Evolutionary conservation across 1,140 invertebrate species (phyloP).

Genomic region (Hylyphantes graminicola): DNA sequence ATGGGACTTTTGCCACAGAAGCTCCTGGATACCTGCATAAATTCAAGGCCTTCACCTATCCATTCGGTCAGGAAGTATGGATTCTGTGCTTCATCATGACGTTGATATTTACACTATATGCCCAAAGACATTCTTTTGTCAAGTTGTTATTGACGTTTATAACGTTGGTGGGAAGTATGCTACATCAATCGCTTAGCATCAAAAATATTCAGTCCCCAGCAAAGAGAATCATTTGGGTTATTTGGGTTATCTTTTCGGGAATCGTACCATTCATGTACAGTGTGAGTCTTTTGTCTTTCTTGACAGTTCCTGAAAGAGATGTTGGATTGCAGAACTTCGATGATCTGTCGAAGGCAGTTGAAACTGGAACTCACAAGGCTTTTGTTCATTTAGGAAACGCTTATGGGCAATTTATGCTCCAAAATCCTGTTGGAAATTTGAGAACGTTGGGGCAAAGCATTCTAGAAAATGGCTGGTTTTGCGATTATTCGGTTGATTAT

Average conservation of each 20-base stretch:
- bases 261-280: constrained; percentile 2
- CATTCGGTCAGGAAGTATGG: constrained; percentile 4
- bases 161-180: not conserved
- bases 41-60: constrained; percentile 1
- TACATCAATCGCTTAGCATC: not conserved
- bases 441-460: not conserved
- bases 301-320: not conserved
- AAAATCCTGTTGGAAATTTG: not conserved
- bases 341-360: not conserved
- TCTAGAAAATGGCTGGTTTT: not conserved
- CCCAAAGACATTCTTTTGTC: not conserved
- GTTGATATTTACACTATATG: not conserved
- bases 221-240: not conserved
- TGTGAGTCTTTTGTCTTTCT: not conserved
- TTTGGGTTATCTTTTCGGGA: not conserved
- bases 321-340: not conserved
- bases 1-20: not conserved
- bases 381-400: not conserved
- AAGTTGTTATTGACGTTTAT: not conserved
- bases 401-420: not conserved
- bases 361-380: not conserved
- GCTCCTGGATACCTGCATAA: not conserved
- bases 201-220: not conserved
- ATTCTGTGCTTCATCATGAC: not conserved
- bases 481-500: not conserved